These are phyloP conservation scores for Pagrus major DNA, from an alignment of 2,113 vertebrate species.

Conservation along the genomic window DNA sequence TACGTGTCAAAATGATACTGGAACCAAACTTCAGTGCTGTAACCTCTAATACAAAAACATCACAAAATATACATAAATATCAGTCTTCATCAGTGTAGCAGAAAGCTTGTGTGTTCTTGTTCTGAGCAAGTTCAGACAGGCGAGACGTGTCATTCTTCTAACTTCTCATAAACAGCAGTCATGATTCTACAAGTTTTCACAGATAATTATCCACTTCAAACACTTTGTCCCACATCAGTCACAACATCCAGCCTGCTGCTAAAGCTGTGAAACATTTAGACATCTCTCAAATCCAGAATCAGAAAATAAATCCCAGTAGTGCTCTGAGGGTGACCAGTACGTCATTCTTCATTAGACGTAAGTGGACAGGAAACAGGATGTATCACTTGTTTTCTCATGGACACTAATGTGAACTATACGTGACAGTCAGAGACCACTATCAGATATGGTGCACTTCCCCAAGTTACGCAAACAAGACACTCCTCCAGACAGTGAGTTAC, in stretches of 20 bases:
- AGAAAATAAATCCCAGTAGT: background rate
- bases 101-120: background rate
- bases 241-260: background rate
- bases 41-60: background rate
- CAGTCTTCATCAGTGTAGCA: background rate
- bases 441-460: background rate
- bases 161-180: background rate
- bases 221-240: background rate
- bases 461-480: constrained; percentile 14
- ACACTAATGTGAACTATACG: background rate
- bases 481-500: constrained; percentile 47
- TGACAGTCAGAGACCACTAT: background rate
- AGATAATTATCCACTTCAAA: constrained; percentile 12
- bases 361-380: constrained; percentile 1
- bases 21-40: too few relatives aligned
- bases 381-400: background rate
- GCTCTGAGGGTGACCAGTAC: background rate
- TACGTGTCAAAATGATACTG: background rate
- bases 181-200: constrained; percentile 19
- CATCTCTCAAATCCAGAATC: background rate
- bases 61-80: background rate
- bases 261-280: background rate
- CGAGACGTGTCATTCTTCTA: background rate
- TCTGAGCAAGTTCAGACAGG: background rate
- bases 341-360: background rate